Evolutionary conservation across 2,888 invertebrate species (phyloP).

Genomic region (Neocrepidodera transversa): DNA sequence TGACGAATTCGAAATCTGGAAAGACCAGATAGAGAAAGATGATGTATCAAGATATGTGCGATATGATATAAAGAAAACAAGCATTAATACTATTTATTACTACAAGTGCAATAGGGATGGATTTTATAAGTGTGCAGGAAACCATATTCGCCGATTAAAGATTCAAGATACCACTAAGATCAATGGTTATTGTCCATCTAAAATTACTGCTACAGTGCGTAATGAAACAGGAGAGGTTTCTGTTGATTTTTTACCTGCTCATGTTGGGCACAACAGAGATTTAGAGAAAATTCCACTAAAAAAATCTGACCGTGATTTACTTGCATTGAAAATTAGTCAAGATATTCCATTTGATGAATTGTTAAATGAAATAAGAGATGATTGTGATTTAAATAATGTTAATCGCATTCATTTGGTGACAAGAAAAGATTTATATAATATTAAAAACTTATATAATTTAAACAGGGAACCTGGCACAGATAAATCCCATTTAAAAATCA

Average conservation of each 20-base stretch:
- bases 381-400: conserved; percentile 28
- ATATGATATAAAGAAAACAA: conserved; percentile 1
- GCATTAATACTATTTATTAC: conserved; percentile 9
- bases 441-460: conserved; percentile 39
- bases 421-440: conserved; percentile 46
- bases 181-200: conserved; percentile 44
- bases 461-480: conserved; percentile 30
- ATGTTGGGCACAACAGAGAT: conserved; percentile 46
- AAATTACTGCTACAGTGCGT: conserved; percentile 34
- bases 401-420: conserved; percentile 43
- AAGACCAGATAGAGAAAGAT: conserved; percentile 15
- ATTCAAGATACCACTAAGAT: conserved; percentile 39
- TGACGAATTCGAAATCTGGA: conserved; percentile 21
- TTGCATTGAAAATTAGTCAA: conserved; percentile 44
- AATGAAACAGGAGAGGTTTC: conserved; percentile 23
- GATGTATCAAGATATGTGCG: conserved; percentile 15
- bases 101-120: conserved; percentile 37
- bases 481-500: too few relatives aligned
- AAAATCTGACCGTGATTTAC: conserved; percentile 33
- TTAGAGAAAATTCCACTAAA: conserved; percentile 41
- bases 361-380: conserved; percentile 38
- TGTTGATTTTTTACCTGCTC: conserved; percentile 36
- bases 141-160: conserved; percentile 37
- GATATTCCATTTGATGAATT: conserved; percentile 43
- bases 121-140: conserved; percentile 31